Evolutionary conservation across 2,888 invertebrate genomes (phyloP).

Genomic region (Agriopis aurantiaria): DNA sequence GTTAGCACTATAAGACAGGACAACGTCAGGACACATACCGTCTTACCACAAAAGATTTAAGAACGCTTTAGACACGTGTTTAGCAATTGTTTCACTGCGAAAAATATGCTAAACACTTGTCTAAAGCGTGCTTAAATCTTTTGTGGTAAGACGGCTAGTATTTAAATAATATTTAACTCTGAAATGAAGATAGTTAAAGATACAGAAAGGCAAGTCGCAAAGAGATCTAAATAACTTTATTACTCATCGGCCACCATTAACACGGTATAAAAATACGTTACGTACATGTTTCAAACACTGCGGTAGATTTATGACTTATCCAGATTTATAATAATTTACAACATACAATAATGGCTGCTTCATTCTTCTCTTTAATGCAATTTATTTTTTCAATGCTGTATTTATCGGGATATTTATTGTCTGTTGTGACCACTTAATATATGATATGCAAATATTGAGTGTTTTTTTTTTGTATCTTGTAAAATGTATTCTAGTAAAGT

Average conservation of each 20-base stretch:
- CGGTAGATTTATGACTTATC: slow-evolving; percentile 38
- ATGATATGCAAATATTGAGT: slow-evolving; percentile 26
- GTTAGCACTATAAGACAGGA: too few species aligned
- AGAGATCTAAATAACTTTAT: slow-evolving; percentile 20
- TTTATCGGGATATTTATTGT: slow-evolving; percentile 40
- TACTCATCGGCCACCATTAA: slow-evolving; percentile 27
- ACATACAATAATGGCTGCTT: slow-evolving; percentile 40
- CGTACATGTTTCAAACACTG: slow-evolving; percentile 35
- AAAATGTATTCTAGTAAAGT: slow-evolving; percentile 1
- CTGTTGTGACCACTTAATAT: slow-evolving; percentile 41
- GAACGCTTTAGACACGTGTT: too few species aligned
- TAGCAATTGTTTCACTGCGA: too few species aligned
- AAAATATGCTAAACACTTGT: too few species aligned
- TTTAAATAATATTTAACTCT: too few species aligned
- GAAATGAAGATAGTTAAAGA: not conserved
- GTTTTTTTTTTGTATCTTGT: slow-evolving; percentile 5
- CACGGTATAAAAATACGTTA: slow-evolving; percentile 24
- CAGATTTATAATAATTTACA: slow-evolving; percentile 39
- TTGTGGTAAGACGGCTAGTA: too few species aligned
- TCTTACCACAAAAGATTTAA: too few species aligned
- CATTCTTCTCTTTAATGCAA: slow-evolving; percentile 35
- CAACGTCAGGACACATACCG: too few species aligned
- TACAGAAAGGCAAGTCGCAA: not conserved
- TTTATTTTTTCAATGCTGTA: slow-evolving; percentile 38
- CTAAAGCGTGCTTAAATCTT: too few species aligned